Conservation (phyloP, 35 echinoderm and acorn worm species). For the Heliocidaris erythrogramma region DNA sequence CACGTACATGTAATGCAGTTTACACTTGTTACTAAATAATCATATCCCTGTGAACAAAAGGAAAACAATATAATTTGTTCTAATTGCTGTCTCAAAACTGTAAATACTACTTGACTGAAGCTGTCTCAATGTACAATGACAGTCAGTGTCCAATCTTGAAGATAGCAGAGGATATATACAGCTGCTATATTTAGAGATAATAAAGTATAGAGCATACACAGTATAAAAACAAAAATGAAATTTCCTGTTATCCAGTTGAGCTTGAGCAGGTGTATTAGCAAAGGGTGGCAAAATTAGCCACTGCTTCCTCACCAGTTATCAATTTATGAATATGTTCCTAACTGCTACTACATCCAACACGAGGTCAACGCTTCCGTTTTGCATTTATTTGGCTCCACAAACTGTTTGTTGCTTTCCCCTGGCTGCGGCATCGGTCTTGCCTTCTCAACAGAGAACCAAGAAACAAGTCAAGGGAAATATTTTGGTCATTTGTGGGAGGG, state of each 20-base stretch:
- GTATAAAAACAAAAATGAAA: slow-evolving; percentile 24
- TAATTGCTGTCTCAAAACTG: too few species aligned
- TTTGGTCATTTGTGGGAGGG: neutral
- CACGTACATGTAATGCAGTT: too few species aligned
- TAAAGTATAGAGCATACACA: neutral
- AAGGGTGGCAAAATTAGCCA: slow-evolving; percentile 25
- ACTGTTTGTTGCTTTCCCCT: neutral
- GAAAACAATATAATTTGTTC: too few species aligned
- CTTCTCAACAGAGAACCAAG: neutral
- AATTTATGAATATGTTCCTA: slow-evolving; percentile 21
- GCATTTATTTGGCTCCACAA: slow-evolving; percentile 21
- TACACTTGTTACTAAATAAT: too few species aligned
- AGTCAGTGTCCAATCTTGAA: neutral
- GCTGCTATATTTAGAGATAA: neutral
- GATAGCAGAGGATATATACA: neutral
- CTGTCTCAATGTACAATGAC: neutral
- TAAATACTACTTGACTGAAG: too few species aligned
- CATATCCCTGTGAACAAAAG: too few species aligned
- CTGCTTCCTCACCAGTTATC: slow-evolving; percentile 17
- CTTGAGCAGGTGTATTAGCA: slow-evolving; percentile 37
- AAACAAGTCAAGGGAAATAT: neutral
- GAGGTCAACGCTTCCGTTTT: slow-evolving; percentile 20
- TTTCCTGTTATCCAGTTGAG: slow-evolving; percentile 42
- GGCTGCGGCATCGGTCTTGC: neutral
- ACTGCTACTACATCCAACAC: neutral